Evolutionary conservation across 2,888 invertebrate genomes (phyloP), one percentile per base, ranked within the genome.

Genomic region (Agrotis exclamationis): DNA sequence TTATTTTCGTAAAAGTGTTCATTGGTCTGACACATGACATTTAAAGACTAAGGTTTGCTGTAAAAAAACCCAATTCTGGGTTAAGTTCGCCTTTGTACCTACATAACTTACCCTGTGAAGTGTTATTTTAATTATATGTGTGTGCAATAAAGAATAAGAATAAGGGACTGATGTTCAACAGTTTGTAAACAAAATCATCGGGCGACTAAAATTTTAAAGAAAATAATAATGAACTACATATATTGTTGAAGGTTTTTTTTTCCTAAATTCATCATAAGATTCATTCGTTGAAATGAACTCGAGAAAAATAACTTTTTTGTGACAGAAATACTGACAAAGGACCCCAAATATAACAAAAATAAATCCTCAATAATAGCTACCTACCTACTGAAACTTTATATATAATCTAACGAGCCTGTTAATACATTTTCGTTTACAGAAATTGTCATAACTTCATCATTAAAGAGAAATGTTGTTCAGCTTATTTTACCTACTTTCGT

Each of bases 391-490:
- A 60, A 74, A 44, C 24, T 44, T 53, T 51, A 22, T 56, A 18
- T 22, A 1, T 47, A 56, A 50, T 22, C 5, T 47, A 65, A 65
- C 20, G 28, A 68, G 39, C 47, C 56, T 76, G 51, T 59, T 53
- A 65, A 47, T 20, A 20, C 60, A 51, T 18, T 5, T 4, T 6
- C 53, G 20, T 39, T 44, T 48, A 58, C 44, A 0, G 6, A 53
- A 16, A 50, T 45, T 48, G 45, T 54, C 48, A 48, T 39, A 24
- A 14, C 47, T 72, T 45, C 28, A 22, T 79, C 47, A 60, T 64
- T 48, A 33, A 57, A 73, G 14, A 66, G 62, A 50, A 74, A 53
- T 39, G 6, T 59, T 53, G 14, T 54, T 18, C 50, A 28, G 59
- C 63, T 56, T 57, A 33, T 64, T 63, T 18, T 56, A n/a, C 13